These are phyloP conservation scores for Ophonus ardosiacus DNA, from an alignment of 2,888 invertebrate species.

Conservation along the genomic window DNA sequence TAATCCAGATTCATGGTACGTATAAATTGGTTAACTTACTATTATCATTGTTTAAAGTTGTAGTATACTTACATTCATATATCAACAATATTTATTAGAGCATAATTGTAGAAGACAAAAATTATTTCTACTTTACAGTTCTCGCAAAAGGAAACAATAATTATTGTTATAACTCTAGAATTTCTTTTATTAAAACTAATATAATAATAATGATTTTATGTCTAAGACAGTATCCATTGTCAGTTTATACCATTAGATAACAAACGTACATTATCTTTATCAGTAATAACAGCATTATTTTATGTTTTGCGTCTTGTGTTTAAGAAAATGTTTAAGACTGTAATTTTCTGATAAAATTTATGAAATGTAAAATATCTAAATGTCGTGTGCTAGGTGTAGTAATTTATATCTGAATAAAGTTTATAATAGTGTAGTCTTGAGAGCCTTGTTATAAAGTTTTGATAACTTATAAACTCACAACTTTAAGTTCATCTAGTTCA, in stretches of 20 bases:
- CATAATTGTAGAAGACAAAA: too few relatives aligned
- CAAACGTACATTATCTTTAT: not conserved
- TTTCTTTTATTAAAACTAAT: not conserved
- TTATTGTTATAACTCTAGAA: not conserved
- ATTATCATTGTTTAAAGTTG: too few relatives aligned
- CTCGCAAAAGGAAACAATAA: not conserved
- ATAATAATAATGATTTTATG: not conserved
- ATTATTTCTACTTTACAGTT: too few relatives aligned
- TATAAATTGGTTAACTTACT: too few relatives aligned
- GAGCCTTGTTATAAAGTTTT: conserved; percentile 41
- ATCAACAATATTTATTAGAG: too few relatives aligned
- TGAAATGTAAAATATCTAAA: conserved; percentile 21
- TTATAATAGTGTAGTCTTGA: conserved; percentile 31
- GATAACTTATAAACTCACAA: conserved; percentile 41
- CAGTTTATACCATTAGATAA: not conserved
- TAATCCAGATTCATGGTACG: too few relatives aligned
- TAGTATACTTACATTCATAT: too few relatives aligned
- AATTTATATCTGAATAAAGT: conserved; percentile 38
- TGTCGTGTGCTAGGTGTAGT: conserved; percentile 6
- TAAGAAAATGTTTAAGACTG: not conserved
- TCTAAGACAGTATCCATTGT: not conserved
- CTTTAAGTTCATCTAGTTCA: conserved; percentile 34
- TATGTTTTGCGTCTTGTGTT: not conserved
- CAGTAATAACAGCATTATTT: not conserved
- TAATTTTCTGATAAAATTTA: conserved; percentile 32